Base-by-base conservation (phyloP, 1,140 invertebrate genomes). In the Drosophila arizonae region DNA sequence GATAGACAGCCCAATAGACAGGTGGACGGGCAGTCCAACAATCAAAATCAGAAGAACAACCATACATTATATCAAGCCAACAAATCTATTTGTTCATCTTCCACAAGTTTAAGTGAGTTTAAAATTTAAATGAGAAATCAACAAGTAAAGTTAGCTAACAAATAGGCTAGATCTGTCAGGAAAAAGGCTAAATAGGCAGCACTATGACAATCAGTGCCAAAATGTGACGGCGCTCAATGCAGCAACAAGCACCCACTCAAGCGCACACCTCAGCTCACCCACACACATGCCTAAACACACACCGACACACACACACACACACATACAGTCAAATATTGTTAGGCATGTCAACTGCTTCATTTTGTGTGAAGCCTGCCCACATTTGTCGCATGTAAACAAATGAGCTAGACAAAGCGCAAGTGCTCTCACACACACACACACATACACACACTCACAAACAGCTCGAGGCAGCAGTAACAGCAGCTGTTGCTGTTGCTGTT, bases 351-450 rank as follows among this genome's bases (percentile, higher is more conserved):
- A 26, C 57, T 58, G 72, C 62, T 57, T 39, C 65, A 62, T 50
- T 48, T 55, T 67, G 64, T 72, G 36, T 50, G 10, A 17, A 41
- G 24, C 24, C 61, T 65, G 45, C 75, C 75, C 71, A 77, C 75
- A 70, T 39, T 46, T 28, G 65, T 30, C 30, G 41, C 48, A 55
- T 75, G 62, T 65, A 77, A 77, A 77, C 66, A 77, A 74, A 64
- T 77, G 33, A 74, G 71, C 72, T 74, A 51, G 50, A 77, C 60
- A 69, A 61, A 55, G 62, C 36, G 26, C 30, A 41, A 46, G 30
- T 36, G 39, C 54, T 43, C 51, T 36, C 41, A 36, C 10, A 17
- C 36, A 39, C 10, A 11, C 36, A 39, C 33, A 36, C 10, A 17
- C 36, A 39, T 1, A 11, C 36, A 39, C 33, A 36, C 33, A 36